Evolutionary conservation across 2,888 invertebrate species (phyloP), one percentile per base, ranked within the genome.

Genomic region (Tachystola acroxantha): DNA sequence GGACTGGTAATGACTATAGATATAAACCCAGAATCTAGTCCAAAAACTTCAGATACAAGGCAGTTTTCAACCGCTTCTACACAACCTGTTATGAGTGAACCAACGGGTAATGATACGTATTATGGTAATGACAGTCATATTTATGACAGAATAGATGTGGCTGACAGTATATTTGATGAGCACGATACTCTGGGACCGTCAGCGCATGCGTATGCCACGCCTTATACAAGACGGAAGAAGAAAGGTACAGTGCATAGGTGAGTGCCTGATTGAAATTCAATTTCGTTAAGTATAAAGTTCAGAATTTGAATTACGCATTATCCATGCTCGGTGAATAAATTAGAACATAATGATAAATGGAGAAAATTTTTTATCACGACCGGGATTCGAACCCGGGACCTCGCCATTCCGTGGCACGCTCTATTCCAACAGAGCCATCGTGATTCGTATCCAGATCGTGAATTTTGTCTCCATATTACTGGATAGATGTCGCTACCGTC

Each of bases 1-100:
- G 84, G 85, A 1, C 42, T 86, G 1, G 57, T 71, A 0, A 80
- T 86, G 80, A 79, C 77, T 0, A 85, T 86, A 42, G 81, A 81
- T 36, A 69, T 78, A 0, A 78, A 74, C 16, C 20, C 42, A 14
- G 66, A 64, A 32, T 54, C 49, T 2, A 72, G 61, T 45, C 64
- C 72, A 0, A 77, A 66, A 37, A 56, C 56, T 1, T 25, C 27
- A 11, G 72, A 71, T 12, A 42, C 63, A 0, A 70, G 70, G 10
- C 53, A 64, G 1, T 40, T 68, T 6, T 82, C 81, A 0, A 67
- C 77, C 28, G 53, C 61, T 2, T 75, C 80, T 0, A 80, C 78
- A 0, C 52, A 54, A 5, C 70, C 69, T 0, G 44, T 76, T 20
- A 65, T 59, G 0, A 70, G 45, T 14, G 46, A 42, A 5, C 57